A percentile compares a stretch with the other conserved stretches of the same genome.
Evolutionary conservation across 1,140 invertebrate genomes (phyloP).

Genomic region (Cherax destructor): DNA sequence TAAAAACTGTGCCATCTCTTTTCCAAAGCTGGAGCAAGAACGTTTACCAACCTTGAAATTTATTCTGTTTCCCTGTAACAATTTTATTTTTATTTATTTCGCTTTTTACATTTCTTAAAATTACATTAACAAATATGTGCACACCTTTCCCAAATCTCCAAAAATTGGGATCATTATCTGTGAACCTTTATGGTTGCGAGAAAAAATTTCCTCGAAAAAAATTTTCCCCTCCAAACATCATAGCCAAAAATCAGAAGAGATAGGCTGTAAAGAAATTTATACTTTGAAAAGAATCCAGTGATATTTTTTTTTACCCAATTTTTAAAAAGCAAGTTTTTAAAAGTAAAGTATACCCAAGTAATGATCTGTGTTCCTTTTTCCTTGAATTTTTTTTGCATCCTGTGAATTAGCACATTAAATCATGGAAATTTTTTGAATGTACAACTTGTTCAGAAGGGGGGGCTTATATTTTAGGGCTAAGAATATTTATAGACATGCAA

Average conservation of each 20-base stretch:
- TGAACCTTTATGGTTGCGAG: constrained; percentile 77
- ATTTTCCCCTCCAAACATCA: constrained; percentile 87
- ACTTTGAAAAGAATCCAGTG: neutral
- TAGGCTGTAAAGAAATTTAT: constrained; percentile 77
- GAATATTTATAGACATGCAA: too few species aligned
- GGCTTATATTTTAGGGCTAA: too few species aligned
- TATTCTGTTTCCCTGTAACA: constrained; percentile 3
- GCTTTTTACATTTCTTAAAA: neutral
- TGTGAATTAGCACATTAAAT: too few species aligned
- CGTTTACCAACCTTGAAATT: neutral
- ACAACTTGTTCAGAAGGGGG: too few species aligned
- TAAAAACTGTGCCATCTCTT: constrained; percentile 82
- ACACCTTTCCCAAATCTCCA: constrained; percentile 83
- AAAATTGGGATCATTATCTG: constrained; percentile 80
- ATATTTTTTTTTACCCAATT: neutral
- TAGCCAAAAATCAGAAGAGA: constrained; percentile 82
- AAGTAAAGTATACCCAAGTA: neutral
- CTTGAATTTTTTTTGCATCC: too few species aligned
- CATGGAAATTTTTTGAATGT: too few species aligned
- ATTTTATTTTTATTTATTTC: constrained; percentile 3
- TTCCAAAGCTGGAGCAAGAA: constrained; percentile 77
- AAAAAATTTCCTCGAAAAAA: constrained; percentile 81
- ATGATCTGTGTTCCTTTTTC: neutral
- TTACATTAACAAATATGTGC: neutral
- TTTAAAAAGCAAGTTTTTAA: neutral